A percentile compares a stretch with the other conserved stretches of the same genome.
Evolutionary conservation across 2,888 invertebrate species (phyloP).

Genomic region (Trachelus tabidus): DNA sequence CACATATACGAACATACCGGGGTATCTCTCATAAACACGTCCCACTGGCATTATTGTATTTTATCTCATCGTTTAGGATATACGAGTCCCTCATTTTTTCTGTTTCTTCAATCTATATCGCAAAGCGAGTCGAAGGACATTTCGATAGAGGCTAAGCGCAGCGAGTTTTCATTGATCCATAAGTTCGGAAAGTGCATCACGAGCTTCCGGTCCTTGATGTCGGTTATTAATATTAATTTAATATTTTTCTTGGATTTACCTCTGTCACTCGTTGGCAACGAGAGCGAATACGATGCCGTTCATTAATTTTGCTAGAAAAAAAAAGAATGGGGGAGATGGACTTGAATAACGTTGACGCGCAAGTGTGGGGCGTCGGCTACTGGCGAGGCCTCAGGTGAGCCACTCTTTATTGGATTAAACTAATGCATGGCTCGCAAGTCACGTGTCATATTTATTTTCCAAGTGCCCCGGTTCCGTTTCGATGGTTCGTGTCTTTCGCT

Average conservation of each 20-base stretch:
- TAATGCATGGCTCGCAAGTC: conserved; percentile 51
- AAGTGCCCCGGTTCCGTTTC: conserved; percentile 38
- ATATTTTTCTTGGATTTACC: background rate
- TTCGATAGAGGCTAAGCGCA: background rate
- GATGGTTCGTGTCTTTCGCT: conserved; percentile 8
- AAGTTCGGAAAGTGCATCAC: background rate
- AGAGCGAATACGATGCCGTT: background rate
- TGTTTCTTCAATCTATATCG: background rate
- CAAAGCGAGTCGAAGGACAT: background rate
- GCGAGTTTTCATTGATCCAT: background rate
- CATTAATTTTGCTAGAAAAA: conserved; percentile 7
- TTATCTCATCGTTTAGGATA: background rate
- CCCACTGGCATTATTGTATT: background rate
- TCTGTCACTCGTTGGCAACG: background rate
- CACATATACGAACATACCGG: conserved; percentile 14
- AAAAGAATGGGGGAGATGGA: conserved; percentile 50
- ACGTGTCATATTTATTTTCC: conserved; percentile 53
- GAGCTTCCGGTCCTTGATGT: background rate
- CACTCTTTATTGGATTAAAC: conserved; percentile 42
- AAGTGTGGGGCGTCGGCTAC: conserved; percentile 55
- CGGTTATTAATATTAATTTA: background rate
- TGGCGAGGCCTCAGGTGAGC: conserved; percentile 63
- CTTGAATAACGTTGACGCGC: conserved; percentile 60
- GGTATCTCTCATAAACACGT: conserved; percentile 12
- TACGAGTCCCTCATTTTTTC: background rate